Evolutionary conservation across 2,888 invertebrate genomes (phyloP), one percentile per base, ranked within the genome.

Genomic region (Drosophila mercatorum): DNA sequence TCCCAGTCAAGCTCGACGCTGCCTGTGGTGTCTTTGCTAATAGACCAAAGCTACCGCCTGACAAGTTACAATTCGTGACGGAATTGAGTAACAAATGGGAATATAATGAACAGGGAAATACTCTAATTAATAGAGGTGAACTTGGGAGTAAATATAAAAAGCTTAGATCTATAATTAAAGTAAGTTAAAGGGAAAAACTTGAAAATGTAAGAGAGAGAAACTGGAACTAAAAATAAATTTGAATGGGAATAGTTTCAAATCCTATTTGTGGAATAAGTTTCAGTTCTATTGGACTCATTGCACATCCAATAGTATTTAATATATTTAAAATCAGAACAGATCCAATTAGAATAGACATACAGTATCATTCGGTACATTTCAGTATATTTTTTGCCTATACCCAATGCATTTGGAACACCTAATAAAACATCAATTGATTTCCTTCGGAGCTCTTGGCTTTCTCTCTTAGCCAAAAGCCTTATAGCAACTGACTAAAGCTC

Each of bases 1-100:
- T 74, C 72, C 69, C 71, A 87, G 81, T 84, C 67, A 28, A 43
- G 46, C 38, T 36, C 55, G 66, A 47, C 26, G 58, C 49, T 58
- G 70, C 71, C 59, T 57, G 43, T 75, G 58, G 62, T 65, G 78
- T 79, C 79, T 86, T 77, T 83, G 68, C 82, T 82, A 86, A 82
- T 76, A 88, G 87, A 82, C 82, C 64, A 71, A 81, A 88, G 82
- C 89, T 77, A 88, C 82, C 87, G 82, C 87, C 80, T 56, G 81
- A 65, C 82, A 80, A 80, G 73, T 75, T 68, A 66, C 75, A 73
- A 71, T 70, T 84, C 80, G 86, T 57, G 68, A 61, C 72, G 67
- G 64, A 58, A 72, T 66, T 40, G 3, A 31, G 4, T 12, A 55
- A 10, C 7, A 12, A 44, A 7, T 17, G 5, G 3, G 0, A 1